Evolutionary conservation across 2,113 vertebrate genomes (phyloP).

Genomic region (Emydura subglobosa): DNA sequence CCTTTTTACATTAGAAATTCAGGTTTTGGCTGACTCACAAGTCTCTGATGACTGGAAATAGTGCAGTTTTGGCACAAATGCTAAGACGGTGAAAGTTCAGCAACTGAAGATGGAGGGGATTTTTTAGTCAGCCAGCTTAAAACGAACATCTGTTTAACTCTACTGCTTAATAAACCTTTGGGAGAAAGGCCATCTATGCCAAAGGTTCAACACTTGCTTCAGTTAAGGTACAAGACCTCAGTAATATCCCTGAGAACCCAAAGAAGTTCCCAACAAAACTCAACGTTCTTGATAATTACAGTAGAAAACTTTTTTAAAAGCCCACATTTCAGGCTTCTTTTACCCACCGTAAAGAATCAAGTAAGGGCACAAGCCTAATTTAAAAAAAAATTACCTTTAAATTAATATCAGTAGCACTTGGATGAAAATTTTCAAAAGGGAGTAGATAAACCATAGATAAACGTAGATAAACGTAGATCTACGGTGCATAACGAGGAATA

Average conservation of each 20-base stretch:
- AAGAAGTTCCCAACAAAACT: not conserved
- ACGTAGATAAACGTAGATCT: no score
- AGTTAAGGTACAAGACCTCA: not conserved
- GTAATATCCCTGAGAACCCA: not conserved
- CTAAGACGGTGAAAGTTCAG: fast-evolving
- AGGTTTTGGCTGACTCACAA: not conserved
- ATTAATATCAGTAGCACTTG: not conserved
- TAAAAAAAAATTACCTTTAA: not conserved
- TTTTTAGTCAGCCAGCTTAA: not conserved
- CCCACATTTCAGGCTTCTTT: not conserved
- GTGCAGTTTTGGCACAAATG: fast-evolving
- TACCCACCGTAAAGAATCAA: not conserved
- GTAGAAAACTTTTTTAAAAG: not conserved
- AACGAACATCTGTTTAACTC: not conserved
- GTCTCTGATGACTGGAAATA: not conserved
- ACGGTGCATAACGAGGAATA: not conserved
- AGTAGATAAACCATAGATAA: not conserved
- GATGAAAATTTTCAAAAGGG: not conserved
- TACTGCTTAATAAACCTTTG: not conserved
- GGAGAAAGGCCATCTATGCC: not conserved
- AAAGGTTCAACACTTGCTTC: not conserved
- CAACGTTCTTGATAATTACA: not conserved
- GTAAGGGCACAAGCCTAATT: not conserved
- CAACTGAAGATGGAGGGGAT: not conserved
- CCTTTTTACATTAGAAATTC: not conserved